A percentile compares a stretch with the other conserved stretches of the same genome.
Evolutionary conservation across 2,113 vertebrate genomes (phyloP).

Genomic region (Bothrops jararaca): DNA sequence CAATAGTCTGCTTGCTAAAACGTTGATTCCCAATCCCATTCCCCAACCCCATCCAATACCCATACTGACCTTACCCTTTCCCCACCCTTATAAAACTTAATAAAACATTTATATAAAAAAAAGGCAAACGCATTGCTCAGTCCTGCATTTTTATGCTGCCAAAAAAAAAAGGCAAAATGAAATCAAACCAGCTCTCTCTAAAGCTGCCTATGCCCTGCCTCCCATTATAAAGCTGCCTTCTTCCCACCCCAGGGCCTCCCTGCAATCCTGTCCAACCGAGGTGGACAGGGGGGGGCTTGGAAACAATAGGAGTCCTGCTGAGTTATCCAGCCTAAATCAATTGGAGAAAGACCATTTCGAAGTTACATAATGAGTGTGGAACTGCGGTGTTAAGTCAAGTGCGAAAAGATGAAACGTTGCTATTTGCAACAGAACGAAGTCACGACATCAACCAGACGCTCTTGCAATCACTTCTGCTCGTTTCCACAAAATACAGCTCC

Average conservation of each 20-base stretch:
- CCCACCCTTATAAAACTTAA: no score
- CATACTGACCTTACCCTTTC: no score
- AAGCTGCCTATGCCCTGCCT: background rate
- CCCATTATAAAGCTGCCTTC: background rate
- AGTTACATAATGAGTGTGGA: background rate
- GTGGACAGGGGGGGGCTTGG: no score
- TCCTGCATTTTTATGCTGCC: background rate
- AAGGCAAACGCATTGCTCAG: conserved; percentile 39
- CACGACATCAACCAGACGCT: background rate
- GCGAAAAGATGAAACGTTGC: background rate
- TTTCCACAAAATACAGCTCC: background rate
- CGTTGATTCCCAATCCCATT: no score
- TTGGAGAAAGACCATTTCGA: no score
- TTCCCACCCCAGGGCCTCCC: no score
- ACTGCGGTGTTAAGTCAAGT: background rate
- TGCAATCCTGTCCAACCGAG: no score
- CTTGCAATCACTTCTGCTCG: background rate
- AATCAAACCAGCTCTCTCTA: background rate
- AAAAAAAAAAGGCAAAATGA: background rate
- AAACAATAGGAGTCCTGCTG: no score
- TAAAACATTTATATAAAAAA: background rate
- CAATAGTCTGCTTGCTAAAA: no score
- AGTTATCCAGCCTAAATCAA: no score
- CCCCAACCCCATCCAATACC: no score
- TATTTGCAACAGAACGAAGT: background rate